phyloP scores from a whole-genome alignment of 2,888 invertebrate genomes.

The Syrphus vitripennis region DNA sequence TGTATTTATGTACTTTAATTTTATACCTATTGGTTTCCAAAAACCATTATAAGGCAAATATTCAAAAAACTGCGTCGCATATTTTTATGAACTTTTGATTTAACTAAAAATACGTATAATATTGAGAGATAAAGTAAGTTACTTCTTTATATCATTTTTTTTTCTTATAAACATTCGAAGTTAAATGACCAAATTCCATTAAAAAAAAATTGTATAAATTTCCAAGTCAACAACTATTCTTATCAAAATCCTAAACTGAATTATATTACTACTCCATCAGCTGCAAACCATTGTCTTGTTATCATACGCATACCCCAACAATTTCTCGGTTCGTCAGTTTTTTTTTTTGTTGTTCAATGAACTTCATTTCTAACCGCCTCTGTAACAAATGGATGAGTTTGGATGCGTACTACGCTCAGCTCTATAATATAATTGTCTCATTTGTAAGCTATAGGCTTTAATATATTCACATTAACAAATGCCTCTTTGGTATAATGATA shows the following conservation, averaged over 20 bases:
- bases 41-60: no score
- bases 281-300: background rate
- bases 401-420: background rate
- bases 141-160: no score
- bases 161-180: no score
- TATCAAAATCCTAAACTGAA: background rate
- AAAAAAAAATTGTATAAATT: background rate
- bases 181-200: background rate
- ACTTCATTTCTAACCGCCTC: background rate
- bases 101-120: no score
- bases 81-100: no score
- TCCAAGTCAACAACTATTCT: background rate
- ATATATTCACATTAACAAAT: constrained; percentile 13
- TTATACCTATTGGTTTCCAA: no score
- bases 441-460: background rate
- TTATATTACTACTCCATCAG: background rate
- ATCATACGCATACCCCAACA: background rate
- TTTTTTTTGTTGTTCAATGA: background rate
- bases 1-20: no score
- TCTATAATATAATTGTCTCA: background rate
- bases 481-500: background rate
- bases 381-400: constrained; percentile 7
- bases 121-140: no score
- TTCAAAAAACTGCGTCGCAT: no score
- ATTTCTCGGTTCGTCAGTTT: background rate